Conservation (phyloP, 2,113 vertebrate species). For the Dromaius novaehollandiae region DNA sequence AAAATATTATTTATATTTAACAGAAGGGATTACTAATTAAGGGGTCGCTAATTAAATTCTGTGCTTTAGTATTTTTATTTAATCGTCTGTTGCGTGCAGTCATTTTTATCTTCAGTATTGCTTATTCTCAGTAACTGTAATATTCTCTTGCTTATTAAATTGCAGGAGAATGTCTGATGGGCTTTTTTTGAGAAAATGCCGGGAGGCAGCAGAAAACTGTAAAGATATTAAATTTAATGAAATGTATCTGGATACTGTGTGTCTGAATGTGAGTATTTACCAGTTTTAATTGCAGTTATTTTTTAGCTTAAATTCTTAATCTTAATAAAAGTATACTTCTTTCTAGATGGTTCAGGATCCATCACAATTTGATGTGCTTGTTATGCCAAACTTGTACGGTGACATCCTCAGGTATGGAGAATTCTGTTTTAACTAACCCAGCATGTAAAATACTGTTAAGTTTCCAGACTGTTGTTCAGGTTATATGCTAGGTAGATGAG, state of each 20-base stretch:
- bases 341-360: conserved; percentile 97
- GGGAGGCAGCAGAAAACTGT: conserved; percentile 94
- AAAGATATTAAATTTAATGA: conserved; percentile 97
- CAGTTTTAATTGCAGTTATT: not conserved
- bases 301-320: not conserved
- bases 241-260: conserved; percentile 98
- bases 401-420: conserved; percentile 91
- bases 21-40: not conserved
- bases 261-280: conserved; percentile 88
- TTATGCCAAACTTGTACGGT: conserved; percentile 97
- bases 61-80: not conserved
- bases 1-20: not conserved
- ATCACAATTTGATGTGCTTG: conserved; percentile 93
- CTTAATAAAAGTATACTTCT: conserved; percentile 9
- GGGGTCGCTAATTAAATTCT: not conserved
- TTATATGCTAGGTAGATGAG: not conserved
- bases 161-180: conserved; percentile 97
- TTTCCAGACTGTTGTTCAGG: not conserved
- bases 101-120: not conserved
- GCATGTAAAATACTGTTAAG: not conserved
- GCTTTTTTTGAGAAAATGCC: conserved; percentile 93
- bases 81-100: not conserved
- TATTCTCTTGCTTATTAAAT: conserved; percentile 24
- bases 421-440: not conserved
- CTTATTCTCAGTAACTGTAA: conserved; percentile 13